Conservation (phyloP, 2,797 vertebrate genomes). For the Premnoplex brunnescens region DNA sequence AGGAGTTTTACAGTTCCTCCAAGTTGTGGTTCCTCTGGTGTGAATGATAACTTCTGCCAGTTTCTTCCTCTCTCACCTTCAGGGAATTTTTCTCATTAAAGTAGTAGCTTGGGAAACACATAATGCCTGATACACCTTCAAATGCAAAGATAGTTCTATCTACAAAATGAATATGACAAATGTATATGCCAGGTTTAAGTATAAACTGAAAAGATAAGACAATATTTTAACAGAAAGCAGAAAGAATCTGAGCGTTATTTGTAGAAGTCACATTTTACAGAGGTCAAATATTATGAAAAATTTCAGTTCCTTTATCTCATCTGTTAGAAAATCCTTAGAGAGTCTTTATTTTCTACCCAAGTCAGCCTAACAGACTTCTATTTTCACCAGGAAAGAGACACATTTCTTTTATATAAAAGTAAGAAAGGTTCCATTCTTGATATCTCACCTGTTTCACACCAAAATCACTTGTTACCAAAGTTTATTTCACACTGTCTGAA, state of each 20-base stretch:
- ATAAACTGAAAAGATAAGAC: neutral
- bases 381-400: neutral
- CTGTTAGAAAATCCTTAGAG: neutral
- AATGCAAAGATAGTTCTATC: neutral
- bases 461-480: neutral
- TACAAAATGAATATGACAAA: neutral
- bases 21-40: neutral
- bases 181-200: neutral
- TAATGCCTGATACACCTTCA: neutral
- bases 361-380: neutral
- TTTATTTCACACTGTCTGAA: neutral
- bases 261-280: neutral
- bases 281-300: neutral
- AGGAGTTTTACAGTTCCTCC: neutral
- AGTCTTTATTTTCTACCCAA: neutral
- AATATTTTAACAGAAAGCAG: neutral
- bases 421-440: neutral
- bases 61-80: neutral
- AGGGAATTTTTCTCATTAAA: neutral
- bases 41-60: neutral
- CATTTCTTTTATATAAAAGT: neutral
- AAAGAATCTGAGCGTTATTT: neutral
- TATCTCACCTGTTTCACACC: neutral
- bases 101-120: neutral
- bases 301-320: neutral